Percentiles rank a stretch among this genome's conserved stretches.
Evolutionary conservation across 2,113 vertebrate species (phyloP).

Genomic region (Phalacrocorax brasilianus): DNA sequence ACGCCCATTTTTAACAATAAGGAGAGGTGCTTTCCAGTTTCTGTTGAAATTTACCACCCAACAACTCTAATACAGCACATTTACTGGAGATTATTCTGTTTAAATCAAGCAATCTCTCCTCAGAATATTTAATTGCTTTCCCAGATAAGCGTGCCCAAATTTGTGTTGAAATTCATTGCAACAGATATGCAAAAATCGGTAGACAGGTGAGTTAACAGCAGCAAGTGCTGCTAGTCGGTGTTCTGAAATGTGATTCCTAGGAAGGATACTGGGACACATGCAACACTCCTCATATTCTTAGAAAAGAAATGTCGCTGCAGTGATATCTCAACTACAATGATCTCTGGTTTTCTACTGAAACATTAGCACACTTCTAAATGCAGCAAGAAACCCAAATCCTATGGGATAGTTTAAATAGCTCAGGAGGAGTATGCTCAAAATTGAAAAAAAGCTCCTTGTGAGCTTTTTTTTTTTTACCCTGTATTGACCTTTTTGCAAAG

Average conservation of each 20-base stretch:
- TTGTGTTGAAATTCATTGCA: background rate
- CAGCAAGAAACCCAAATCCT: background rate
- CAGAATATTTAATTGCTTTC: background rate
- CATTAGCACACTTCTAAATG: constrained; percentile 14
- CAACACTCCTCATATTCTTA: background rate
- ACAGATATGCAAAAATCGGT: background rate
- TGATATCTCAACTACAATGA: background rate
- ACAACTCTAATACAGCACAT: background rate
- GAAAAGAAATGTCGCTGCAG: background rate
- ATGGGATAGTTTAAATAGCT: background rate
- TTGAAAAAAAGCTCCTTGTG: constrained; percentile 29
- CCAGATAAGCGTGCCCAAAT: background rate
- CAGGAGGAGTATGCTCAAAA: background rate
- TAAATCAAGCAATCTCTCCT: background rate
- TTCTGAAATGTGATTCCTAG: background rate
- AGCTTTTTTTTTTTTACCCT: constrained; percentile 7
- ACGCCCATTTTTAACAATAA: background rate
- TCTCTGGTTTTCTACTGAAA: constrained; percentile 18
- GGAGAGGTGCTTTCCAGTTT: background rate
- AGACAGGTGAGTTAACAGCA: background rate
- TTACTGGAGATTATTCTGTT: background rate
- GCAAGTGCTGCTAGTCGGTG: background rate
- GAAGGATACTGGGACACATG: background rate
- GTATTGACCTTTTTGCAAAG: constrained; percentile 64
- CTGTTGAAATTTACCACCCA: background rate